Percentiles rank a stretch among this genome's conserved stretches.
phyloP scores from a whole-genome alignment of 2,113 vertebrate genomes.

The Haemorhous mexicanus region DNA sequence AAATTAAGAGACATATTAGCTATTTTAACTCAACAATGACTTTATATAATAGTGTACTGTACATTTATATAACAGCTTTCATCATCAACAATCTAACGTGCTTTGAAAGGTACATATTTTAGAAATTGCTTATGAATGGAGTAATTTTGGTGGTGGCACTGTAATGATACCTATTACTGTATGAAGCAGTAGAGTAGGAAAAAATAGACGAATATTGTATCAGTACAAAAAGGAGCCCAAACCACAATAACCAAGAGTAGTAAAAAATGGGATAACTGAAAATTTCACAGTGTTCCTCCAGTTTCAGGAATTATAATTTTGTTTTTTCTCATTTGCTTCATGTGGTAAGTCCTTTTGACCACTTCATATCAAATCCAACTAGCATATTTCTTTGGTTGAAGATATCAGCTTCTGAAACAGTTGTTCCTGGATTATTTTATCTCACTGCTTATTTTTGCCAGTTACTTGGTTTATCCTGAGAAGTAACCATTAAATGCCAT shows the following conservation, averaged over 20 bases:
- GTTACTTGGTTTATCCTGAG: neutral
- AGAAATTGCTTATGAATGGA: constrained; percentile 38
- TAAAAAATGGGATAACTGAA: neutral
- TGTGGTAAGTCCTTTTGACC: neutral
- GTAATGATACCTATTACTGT: neutral
- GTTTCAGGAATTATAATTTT: neutral
- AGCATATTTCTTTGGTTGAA: neutral
- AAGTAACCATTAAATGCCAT: neutral
- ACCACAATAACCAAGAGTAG: neutral
- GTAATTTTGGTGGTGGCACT: neutral
- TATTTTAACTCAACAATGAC: neutral
- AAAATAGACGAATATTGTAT: neutral
- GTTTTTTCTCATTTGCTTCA: neutral
- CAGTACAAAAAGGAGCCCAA: neutral
- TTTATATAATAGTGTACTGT: constrained; percentile 9
- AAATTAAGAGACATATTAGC: constrained; percentile 22
- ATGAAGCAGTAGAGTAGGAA: neutral
- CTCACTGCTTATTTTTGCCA: neutral
- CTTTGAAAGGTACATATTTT: neutral
- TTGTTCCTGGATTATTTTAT: neutral
- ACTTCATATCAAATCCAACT: neutral
- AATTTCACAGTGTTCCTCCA: neutral
- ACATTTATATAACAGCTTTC: constrained; percentile 23
- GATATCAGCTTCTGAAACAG: neutral
- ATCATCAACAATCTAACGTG: constrained; percentile 18